Evolutionary conservation across 2,888 invertebrate species (phyloP).

Genomic region (Aquatica leii): DNA sequence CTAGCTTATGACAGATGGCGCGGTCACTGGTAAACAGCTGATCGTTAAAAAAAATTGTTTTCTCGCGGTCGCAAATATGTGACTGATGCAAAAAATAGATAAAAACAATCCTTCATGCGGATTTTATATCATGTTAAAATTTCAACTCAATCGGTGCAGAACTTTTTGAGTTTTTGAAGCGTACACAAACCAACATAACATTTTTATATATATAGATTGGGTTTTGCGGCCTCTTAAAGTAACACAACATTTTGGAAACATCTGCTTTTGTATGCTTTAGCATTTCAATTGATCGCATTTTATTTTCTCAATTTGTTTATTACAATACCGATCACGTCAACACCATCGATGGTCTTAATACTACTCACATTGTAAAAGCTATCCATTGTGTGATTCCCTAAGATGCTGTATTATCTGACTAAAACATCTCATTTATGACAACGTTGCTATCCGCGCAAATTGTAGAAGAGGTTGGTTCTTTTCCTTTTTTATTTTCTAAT

Average conservation of each 20-base stretch:
- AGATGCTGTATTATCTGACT: slow-evolving; percentile 28
- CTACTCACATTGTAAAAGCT: slow-evolving; percentile 37
- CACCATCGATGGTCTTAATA: slow-evolving; percentile 37
- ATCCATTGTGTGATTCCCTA: slow-evolving; percentile 35
- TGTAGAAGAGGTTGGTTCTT: slow-evolving; percentile 21
- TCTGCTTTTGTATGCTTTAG: slow-evolving; percentile 32
- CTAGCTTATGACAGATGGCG: no score
- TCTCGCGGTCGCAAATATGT: no score
- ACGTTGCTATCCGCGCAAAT: slow-evolving; percentile 30
- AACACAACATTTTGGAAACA: slow-evolving; percentile 34
- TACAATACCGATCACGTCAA: slow-evolving; percentile 38
- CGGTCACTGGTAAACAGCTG: no score
- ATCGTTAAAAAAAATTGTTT: no score
- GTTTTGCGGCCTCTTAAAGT: slow-evolving; percentile 36
- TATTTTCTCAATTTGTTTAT: slow-evolving; percentile 37
- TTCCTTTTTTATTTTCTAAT: slow-evolving; percentile 12
- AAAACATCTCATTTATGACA: slow-evolving; percentile 30
- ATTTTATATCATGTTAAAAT: no score
- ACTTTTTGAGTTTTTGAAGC: no score
- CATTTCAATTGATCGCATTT: slow-evolving; percentile 14
- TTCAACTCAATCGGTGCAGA: no score
- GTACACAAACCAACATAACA: no score
- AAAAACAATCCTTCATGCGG: no score
- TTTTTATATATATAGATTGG: no score
- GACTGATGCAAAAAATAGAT: no score